Conservation (phyloP, 2,113 vertebrate species). For the Tyto alba region DNA sequence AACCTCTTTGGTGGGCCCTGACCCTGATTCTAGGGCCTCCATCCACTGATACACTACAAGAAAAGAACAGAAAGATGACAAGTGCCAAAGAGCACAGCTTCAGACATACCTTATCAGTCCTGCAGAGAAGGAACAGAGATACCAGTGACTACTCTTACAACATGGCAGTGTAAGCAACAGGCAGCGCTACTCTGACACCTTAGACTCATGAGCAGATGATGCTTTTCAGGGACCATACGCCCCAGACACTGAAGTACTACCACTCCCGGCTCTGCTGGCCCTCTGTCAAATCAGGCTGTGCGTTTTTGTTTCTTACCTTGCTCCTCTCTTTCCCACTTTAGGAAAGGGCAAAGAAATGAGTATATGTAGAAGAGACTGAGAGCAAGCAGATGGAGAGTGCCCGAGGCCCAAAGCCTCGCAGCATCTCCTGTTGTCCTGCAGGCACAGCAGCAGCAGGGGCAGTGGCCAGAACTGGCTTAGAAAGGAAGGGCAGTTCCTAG, state of each 20-base stretch:
- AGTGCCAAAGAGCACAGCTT: neutral
- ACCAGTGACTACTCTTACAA: neutral
- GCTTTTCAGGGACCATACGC: rapidly evolving
- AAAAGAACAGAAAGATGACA: neutral
- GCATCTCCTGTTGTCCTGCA: neutral
- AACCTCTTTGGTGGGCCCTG: neutral
- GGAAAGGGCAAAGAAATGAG: neutral
- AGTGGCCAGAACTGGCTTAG: neutral
- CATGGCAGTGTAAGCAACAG: neutral
- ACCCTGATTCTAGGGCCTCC: neutral
- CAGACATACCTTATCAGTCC: neutral
- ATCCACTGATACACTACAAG: neutral
- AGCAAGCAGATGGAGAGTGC: neutral
- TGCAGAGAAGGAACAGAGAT: neutral
- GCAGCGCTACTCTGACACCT: neutral
- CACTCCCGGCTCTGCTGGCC: neutral
- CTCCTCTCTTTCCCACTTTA: neutral
- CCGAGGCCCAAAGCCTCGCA: neutral
- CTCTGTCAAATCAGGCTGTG: neutral
- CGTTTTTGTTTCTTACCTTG: neutral
- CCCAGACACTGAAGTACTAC: neutral
- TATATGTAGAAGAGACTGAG: neutral
- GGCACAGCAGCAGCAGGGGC: neutral
- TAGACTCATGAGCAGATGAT: rapidly evolving
- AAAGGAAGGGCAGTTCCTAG: neutral